phyloP scores from a whole-genome alignment of 2,113 vertebrate genomes.

The Caranx melampygus region DNA sequence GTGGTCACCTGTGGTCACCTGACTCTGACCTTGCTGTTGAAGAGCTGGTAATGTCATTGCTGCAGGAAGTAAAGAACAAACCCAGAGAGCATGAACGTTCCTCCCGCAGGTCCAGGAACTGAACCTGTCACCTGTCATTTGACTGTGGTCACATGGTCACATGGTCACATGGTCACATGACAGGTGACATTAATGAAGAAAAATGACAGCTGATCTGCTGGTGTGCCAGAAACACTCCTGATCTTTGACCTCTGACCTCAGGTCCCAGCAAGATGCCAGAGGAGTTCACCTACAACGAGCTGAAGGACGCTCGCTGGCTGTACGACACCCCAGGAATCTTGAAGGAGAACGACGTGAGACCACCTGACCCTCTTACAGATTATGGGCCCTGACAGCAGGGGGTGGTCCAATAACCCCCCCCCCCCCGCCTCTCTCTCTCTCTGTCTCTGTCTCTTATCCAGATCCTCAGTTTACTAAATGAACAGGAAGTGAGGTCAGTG shows the following conservation, averaged over 20 bases:
- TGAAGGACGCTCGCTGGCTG: slow-evolving; percentile 94
- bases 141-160: no score
- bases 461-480: slow-evolving; percentile 90
- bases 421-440: background rate
- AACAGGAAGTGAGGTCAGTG: slow-evolving; percentile 90
- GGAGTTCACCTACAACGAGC: slow-evolving; percentile 85
- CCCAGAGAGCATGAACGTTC: no score
- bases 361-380: background rate
- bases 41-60: no score
- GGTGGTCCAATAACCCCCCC: background rate
- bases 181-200: no score
- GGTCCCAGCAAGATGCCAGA: background rate
- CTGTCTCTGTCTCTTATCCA: slow-evolving; percentile 65
- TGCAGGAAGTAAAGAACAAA: no score
- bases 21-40: no score
- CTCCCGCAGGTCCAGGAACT: no score
- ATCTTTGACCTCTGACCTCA: slow-evolving; percentile 35
- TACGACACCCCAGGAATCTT: slow-evolving; percentile 94
- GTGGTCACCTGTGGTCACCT: no score
- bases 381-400: background rate
- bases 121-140: no score
- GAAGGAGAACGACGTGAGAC: slow-evolving; percentile 90
- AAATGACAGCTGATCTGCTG: no score
- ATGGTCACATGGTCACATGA: no score
- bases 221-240: background rate